Conservation (phyloP, 2,797 vertebrate genomes). For the Takifugu ocellatus region DNA sequence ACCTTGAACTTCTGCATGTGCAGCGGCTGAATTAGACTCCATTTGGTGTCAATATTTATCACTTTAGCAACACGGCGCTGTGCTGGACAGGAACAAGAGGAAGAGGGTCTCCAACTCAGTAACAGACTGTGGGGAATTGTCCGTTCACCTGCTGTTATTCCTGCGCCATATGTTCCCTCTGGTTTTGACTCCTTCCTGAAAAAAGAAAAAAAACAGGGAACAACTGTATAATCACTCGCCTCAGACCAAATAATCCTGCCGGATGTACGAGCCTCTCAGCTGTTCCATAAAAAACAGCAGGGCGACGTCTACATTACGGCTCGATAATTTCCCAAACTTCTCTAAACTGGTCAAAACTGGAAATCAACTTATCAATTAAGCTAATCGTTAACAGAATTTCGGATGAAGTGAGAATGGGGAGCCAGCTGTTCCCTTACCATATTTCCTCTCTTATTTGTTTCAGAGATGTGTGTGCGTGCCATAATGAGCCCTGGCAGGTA, state of each 20-base stretch:
- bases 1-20: constrained; percentile 31
- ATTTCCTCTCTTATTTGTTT: constrained; percentile 33
- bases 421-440: constrained; percentile 50
- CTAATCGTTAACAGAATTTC: constrained; percentile 26
- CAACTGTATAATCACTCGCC: constrained; percentile 2
- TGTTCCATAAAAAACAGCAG: not conserved
- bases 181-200: constrained; percentile 15
- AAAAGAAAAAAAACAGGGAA: constrained; percentile 8
- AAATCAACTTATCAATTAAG: constrained; percentile 34
- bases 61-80: not conserved
- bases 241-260: not conserved
- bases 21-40: not conserved
- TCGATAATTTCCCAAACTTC: not conserved
- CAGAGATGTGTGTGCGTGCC: constrained; percentile 28
- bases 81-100: constrained; percentile 10
- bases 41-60: not conserved
- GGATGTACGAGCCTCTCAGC: not conserved
- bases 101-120: constrained; percentile 4
- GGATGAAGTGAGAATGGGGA: constrained; percentile 29
- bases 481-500: constrained; percentile 63
- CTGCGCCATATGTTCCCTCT: constrained; percentile 18
- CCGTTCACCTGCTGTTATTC: constrained; percentile 20
- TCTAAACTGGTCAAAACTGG: constrained; percentile 21
- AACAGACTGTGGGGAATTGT: constrained; percentile 26
- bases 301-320: not conserved